Percentiles rank a stretch among this genome's conserved stretches.
Evolutionary conservation across 2,797 vertebrate genomes (phyloP).

Genomic region (Anguilla anguilla): DNA sequence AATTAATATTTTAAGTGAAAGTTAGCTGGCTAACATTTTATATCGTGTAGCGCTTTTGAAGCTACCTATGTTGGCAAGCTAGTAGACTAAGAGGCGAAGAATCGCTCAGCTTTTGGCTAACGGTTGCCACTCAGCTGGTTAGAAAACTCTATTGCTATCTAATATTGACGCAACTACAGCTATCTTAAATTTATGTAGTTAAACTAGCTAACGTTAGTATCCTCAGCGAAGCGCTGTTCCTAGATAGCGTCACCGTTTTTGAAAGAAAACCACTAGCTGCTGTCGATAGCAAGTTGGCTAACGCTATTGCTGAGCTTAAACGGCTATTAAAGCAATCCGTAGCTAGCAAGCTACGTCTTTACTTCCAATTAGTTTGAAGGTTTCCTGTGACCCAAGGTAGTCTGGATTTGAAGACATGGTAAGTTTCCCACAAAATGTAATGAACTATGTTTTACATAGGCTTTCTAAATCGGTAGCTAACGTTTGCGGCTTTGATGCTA

Average conservation of each 20-base stretch:
- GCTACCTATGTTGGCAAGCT: background rate
- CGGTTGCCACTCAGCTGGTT: conserved; percentile 25
- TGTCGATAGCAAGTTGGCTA: background rate
- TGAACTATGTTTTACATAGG: background rate
- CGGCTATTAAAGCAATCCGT: background rate
- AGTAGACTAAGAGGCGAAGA: conserved; percentile 2
- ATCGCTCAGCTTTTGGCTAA: background rate
- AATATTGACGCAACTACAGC: background rate
- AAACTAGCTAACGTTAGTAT: conserved; percentile 1
- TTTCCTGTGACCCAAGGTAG: background rate
- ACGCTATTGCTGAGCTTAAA: background rate
- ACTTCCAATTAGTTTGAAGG: conserved; percentile 4
- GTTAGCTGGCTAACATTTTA: background rate
- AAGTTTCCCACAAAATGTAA: background rate
- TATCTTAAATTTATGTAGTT: background rate
- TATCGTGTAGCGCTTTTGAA: background rate
- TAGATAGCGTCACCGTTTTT: background rate
- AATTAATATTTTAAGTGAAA: background rate
- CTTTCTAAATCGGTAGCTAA: background rate
- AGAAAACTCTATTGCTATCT: background rate
- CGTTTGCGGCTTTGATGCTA: background rate
- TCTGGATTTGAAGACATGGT: conserved; percentile 27
- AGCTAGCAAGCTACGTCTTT: background rate
- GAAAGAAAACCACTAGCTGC: conserved; percentile 5
- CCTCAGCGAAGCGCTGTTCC: background rate